A percentile compares a stretch with the other conserved stretches of the same genome.
Evolutionary conservation across 2,797 vertebrate species (phyloP).

Genomic region (Syngnathus acus): DNA sequence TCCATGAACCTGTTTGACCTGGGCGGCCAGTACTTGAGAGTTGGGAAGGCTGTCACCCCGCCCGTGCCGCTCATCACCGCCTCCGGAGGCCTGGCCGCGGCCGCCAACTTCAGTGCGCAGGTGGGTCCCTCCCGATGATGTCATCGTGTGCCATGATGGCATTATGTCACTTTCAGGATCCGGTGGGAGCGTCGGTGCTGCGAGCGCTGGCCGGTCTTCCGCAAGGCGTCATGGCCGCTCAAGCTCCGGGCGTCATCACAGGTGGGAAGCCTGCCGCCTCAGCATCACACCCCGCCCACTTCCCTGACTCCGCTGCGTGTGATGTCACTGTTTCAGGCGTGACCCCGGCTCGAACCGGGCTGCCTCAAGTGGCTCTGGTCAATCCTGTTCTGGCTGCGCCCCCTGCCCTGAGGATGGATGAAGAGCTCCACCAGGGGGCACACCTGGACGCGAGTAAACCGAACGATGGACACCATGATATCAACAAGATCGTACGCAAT

Average conservation of each 20-base stretch:
- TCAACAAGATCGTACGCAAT: slow-evolving; percentile 2
- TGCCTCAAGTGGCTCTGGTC: slow-evolving; percentile 92
- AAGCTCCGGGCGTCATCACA: slow-evolving; percentile 96
- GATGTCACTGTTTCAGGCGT: slow-evolving; percentile 71
- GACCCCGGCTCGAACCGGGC: slow-evolving; percentile 88
- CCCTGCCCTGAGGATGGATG: slow-evolving; percentile 76
- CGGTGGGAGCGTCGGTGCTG: slow-evolving; percentile 88
- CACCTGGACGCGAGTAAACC: slow-evolving; percentile 47
- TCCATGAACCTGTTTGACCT: slow-evolving; percentile 99
- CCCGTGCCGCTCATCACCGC: slow-evolving; percentile 94
- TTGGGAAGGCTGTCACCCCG: slow-evolving; percentile 95
- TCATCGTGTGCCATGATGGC: slow-evolving; percentile 36
- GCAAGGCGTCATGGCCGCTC: slow-evolving; percentile 96
- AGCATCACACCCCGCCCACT: neutral
- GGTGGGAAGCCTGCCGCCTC: slow-evolving; percentile 60
- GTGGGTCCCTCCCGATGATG: slow-evolving; percentile 44
- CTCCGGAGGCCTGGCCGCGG: slow-evolving; percentile 89
- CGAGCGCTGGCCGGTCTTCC: slow-evolving; percentile 87
- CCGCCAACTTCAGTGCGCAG: slow-evolving; percentile 97
- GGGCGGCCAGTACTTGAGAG: slow-evolving; percentile 93
- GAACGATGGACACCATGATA: neutral
- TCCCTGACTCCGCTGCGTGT: neutral
- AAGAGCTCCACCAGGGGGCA: slow-evolving; percentile 92
- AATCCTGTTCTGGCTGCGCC: slow-evolving; percentile 93
- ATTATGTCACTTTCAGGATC: slow-evolving; percentile 76